Conservation (phyloP, 2,113 vertebrate species). For the Bettongia penicillata region DNA sequence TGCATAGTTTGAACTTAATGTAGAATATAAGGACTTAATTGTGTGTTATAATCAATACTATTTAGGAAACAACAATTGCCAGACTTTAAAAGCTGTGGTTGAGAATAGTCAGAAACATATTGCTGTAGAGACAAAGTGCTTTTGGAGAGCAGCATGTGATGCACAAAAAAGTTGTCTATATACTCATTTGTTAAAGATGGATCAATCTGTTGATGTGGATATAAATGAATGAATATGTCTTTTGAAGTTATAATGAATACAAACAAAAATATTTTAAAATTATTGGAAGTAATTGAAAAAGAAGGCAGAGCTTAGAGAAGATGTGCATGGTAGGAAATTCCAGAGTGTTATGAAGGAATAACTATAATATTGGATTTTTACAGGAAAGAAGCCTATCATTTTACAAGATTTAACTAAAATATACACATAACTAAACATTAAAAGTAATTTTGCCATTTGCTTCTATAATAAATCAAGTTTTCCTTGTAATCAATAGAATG, state of each 20-base stretch:
- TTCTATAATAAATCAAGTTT: background rate
- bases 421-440: conserved; percentile 6
- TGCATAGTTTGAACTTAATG: background rate
- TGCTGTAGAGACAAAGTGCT: background rate
- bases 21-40: background rate
- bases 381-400: background rate
- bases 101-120: background rate
- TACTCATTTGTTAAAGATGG: background rate
- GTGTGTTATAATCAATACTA: background rate
- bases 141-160: background rate
- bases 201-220: background rate
- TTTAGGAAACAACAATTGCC: background rate
- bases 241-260: background rate
- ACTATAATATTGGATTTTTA: background rate
- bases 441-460: background rate
- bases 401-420: conserved; percentile 12
- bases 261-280: background rate
- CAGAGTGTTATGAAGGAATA: background rate
- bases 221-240: background rate
- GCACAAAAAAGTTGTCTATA: background rate
- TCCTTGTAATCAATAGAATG: background rate
- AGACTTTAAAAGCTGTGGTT: background rate
- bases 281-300: background rate
- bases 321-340: background rate
- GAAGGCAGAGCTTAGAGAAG: background rate